Conservation (phyloP, 2,113 vertebrate genomes). For the Hoplias malabaricus region DNA sequence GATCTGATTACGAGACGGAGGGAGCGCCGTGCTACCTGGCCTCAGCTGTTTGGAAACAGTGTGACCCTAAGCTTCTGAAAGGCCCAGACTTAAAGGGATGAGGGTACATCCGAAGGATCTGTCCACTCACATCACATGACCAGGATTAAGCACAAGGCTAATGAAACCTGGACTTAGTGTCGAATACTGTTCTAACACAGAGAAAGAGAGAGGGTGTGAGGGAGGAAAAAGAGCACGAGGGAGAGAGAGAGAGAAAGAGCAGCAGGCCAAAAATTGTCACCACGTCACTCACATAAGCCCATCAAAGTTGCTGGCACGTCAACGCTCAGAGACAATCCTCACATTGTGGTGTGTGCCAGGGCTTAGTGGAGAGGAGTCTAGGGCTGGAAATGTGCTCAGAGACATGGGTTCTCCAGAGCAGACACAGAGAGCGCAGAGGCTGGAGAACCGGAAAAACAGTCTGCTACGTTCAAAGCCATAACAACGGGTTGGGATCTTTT, state of each 20-base stretch:
- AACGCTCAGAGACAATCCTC: slow-evolving; percentile 46
- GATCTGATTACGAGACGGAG: slow-evolving; percentile 1
- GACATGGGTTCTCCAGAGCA: neutral
- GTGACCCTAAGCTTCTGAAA: neutral
- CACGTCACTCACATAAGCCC: slow-evolving; percentile 39
- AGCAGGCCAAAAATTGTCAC: slow-evolving; percentile 40
- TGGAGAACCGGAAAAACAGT: slow-evolving; percentile 40
- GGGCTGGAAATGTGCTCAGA: slow-evolving; percentile 28
- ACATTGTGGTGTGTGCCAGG: slow-evolving; percentile 48
- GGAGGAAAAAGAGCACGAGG: neutral
- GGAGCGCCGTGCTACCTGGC: slow-evolving; percentile 5
- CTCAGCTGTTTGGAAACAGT: neutral
- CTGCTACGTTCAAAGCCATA: slow-evolving; percentile 58
- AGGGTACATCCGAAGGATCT: neutral
- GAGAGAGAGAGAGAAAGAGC: neutral
- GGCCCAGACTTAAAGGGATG: neutral
- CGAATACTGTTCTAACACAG: neutral
- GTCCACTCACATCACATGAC: neutral
- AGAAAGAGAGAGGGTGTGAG: neutral
- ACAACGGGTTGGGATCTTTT: slow-evolving; percentile 56
- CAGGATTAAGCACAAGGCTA: neutral
- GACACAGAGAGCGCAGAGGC: slow-evolving; percentile 25
- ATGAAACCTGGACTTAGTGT: neutral
- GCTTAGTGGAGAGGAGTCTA: slow-evolving; percentile 24
- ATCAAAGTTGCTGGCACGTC: slow-evolving; percentile 50